A percentile compares a stretch with the other conserved stretches of the same genome.
Conservation (phyloP, 2,888 invertebrate genomes). For the Spilosoma lubricipeda region DNA sequence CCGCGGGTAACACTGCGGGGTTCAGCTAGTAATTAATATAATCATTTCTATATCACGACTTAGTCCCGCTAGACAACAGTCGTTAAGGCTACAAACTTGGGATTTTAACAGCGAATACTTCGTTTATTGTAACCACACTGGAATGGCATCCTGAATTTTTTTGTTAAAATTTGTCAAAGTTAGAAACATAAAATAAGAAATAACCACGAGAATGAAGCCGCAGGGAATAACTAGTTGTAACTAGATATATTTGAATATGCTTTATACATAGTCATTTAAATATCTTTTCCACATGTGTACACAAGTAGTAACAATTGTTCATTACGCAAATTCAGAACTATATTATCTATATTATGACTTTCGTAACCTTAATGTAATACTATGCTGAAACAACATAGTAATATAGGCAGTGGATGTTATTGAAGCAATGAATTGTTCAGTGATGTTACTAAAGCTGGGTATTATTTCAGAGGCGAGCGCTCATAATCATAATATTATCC, state of each 20-base stretch:
- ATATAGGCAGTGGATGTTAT: slow-evolving; percentile 27
- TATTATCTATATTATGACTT: slow-evolving; percentile 1
- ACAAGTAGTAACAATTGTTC: not conserved
- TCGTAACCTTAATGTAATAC: not conserved
- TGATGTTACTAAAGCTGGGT: slow-evolving; percentile 31
- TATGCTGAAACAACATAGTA: slow-evolving; percentile 25
- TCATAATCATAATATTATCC: slow-evolving; percentile 68
- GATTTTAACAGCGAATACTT: too few species aligned
- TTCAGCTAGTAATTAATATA: too few species aligned
- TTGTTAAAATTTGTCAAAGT: too few species aligned
- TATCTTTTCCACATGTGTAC: not conserved
- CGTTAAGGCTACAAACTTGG: too few species aligned
- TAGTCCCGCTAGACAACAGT: too few species aligned
- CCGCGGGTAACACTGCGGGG: too few species aligned
- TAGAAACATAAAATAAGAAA: too few species aligned
- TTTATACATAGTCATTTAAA: not conserved
- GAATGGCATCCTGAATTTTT: too few species aligned
- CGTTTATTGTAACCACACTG: too few species aligned
- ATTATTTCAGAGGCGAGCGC: slow-evolving; percentile 60
- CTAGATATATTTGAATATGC: not conserved
- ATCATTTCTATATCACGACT: too few species aligned
- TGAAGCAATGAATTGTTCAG: slow-evolving; percentile 24
- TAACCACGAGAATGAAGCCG: too few species aligned
- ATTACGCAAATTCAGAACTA: not conserved
- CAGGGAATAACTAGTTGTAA: too few species aligned